A percentile compares a stretch with the other conserved stretches of the same genome.
phyloP scores from a whole-genome alignment of 1,140 invertebrate species.

The Coenobita brevimanus region DNA sequence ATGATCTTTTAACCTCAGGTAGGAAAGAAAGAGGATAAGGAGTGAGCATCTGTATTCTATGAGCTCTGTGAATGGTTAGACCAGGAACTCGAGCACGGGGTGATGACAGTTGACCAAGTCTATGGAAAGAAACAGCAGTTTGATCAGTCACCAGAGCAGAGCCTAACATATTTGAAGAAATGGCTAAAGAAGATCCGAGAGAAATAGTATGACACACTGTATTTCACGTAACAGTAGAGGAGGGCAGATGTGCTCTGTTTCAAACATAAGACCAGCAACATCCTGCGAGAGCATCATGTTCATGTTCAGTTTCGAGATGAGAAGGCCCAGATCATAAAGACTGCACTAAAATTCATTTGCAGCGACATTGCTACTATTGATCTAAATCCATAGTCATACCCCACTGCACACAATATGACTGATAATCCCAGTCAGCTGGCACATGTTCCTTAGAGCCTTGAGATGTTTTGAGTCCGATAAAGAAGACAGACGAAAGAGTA shows the following conservation, averaged over 20 bases:
- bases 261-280: slow-evolving; percentile 5
- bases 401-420: neutral
- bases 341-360: slow-evolving; percentile 27
- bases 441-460: slow-evolving; percentile 39
- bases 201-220: slow-evolving; percentile 10
- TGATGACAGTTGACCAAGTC: too few relatives aligned
- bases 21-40: too few relatives aligned
- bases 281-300: slow-evolving; percentile 20
- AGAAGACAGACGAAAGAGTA: slow-evolving; percentile 34
- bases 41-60: too few relatives aligned
- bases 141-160: slow-evolving; percentile 8
- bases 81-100: too few relatives aligned
- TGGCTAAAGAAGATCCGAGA: slow-evolving; percentile 23
- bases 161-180: slow-evolving; percentile 7
- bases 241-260: slow-evolving; percentile 12
- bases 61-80: too few relatives aligned
- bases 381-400: slow-evolving; percentile 25
- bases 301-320: neutral
- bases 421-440: slow-evolving; percentile 23
- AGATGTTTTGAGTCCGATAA: slow-evolving; percentile 33
- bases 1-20: too few relatives aligned
- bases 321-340: slow-evolving; percentile 31
- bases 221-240: slow-evolving; percentile 23
- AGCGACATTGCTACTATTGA: slow-evolving; percentile 3
- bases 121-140: neutral